phyloP scores from a whole-genome alignment of 2,888 invertebrate genomes.

The Gymnosoma rotundatum region DNA sequence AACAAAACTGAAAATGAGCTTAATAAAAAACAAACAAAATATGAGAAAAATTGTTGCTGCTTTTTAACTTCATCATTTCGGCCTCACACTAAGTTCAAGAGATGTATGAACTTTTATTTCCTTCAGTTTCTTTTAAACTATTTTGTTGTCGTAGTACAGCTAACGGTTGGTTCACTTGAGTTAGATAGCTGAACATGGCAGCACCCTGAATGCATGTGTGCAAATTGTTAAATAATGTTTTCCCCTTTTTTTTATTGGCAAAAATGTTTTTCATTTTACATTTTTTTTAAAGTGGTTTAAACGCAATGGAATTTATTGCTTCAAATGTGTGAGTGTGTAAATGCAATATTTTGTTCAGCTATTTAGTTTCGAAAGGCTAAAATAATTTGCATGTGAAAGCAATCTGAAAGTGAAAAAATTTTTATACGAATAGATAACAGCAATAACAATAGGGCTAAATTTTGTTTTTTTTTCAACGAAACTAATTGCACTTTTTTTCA shows the following conservation, averaged over 20 bases:
- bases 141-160: neutral
- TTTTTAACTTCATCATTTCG: slow-evolving; percentile 46
- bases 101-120: slow-evolving; percentile 44
- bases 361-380: slow-evolving; percentile 63
- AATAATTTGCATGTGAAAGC: slow-evolving; percentile 68
- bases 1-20: slow-evolving; percentile 1
- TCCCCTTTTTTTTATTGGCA: slow-evolving; percentile 20
- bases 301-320: slow-evolving; percentile 63
- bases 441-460: slow-evolving; percentile 52
- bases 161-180: slow-evolving; percentile 32
- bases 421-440: slow-evolving; percentile 36
- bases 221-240: slow-evolving; percentile 68
- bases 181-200: slow-evolving; percentile 56
- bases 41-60: slow-evolving; percentile 53
- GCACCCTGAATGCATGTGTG: slow-evolving; percentile 67
- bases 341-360: slow-evolving; percentile 23
- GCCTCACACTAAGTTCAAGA: slow-evolving; percentile 62
- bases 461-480: neutral
- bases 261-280: slow-evolving; percentile 38
- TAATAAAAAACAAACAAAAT: slow-evolving; percentile 10
- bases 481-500: neutral
- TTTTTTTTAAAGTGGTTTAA: slow-evolving; percentile 20
- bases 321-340: slow-evolving; percentile 10
- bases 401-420: slow-evolving; percentile 67
- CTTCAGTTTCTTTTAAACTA: slow-evolving; percentile 10